Conservation (phyloP, 2,113 vertebrate species). For the Hydrolagus affinis region DNA sequence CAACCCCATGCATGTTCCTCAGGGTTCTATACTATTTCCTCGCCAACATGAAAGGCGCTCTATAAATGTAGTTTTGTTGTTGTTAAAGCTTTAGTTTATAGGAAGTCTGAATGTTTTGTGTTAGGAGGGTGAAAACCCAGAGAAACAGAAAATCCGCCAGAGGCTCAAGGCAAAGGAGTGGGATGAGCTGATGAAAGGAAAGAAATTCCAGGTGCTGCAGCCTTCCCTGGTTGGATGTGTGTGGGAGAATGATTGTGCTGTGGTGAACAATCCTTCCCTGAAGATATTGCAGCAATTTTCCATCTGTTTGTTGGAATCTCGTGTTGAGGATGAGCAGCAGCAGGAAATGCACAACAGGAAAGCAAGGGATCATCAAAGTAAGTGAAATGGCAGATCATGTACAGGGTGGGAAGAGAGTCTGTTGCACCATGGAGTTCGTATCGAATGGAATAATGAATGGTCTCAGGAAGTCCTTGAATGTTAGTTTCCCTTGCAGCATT, state of each 20-base stretch:
- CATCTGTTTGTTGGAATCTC: slow-evolving; percentile 56
- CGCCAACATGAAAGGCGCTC: too few relatives aligned
- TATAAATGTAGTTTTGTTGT: not conserved
- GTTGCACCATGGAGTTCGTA: not conserved
- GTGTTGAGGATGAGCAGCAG: slow-evolving; percentile 52
- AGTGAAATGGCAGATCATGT: slow-evolving; percentile 42
- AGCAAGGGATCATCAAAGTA: slow-evolving; percentile 66
- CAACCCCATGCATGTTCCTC: too few relatives aligned
- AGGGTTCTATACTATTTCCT: too few relatives aligned
- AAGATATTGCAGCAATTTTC: slow-evolving; percentile 66
- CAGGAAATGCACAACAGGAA: slow-evolving; percentile 57
- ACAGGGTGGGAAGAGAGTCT: not conserved
- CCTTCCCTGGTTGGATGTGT: slow-evolving; percentile 73
- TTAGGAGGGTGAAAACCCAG: slow-evolving; percentile 73
- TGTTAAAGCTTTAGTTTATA: not conserved
- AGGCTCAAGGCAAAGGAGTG: slow-evolving; percentile 89
- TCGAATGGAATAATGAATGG: not conserved
- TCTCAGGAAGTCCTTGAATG: too few relatives aligned
- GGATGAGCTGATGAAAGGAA: slow-evolving; percentile 85
- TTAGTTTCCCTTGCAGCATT: too few relatives aligned
- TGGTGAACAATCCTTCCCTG: not conserved
- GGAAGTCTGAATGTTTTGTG: not conserved
- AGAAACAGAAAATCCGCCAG: slow-evolving; percentile 85
- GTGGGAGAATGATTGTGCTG: slow-evolving; percentile 55
- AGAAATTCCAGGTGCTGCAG: slow-evolving; percentile 74